These are phyloP conservation scores for Trididemnum nubilum DNA, from an alignment of 23 tunicate genomes.

Conservation along the genomic window DNA sequence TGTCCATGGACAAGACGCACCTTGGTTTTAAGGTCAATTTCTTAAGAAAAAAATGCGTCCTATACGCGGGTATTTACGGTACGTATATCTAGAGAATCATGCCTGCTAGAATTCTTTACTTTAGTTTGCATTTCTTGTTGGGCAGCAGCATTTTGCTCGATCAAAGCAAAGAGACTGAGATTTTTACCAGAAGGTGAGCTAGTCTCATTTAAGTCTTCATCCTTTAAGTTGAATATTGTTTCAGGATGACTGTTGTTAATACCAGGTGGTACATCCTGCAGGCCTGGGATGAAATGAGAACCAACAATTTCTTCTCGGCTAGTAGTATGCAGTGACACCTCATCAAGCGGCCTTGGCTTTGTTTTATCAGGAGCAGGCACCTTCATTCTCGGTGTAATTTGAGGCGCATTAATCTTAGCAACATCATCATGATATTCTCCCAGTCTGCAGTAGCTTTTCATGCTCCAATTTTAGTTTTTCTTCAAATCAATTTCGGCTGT, in stretches of 20 bases:
- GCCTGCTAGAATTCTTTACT: not conserved
- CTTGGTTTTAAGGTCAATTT: too few species aligned
- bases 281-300: not conserved
- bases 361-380: not conserved
- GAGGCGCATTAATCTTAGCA: not conserved
- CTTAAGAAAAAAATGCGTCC: too few species aligned
- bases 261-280: not conserved
- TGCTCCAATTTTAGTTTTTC: not conserved
- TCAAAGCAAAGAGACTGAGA: not conserved
- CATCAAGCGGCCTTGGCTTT: not conserved
- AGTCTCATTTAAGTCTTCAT: not conserved
- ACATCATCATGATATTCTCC: not conserved
- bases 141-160: not conserved
- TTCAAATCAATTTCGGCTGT: not conserved
- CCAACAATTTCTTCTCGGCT: not conserved
- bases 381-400: not conserved
- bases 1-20: too few species aligned
- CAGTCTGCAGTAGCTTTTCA: not conserved
- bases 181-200: not conserved
- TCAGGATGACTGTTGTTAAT: not conserved
- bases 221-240: not conserved
- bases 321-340: not conserved
- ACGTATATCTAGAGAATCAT: not conserved
- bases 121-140: not conserved
- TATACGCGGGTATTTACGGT: too few species aligned